Base-by-base conservation (phyloP, 1,140 invertebrate genomes). In the Cyclargus thomasi region DNA sequence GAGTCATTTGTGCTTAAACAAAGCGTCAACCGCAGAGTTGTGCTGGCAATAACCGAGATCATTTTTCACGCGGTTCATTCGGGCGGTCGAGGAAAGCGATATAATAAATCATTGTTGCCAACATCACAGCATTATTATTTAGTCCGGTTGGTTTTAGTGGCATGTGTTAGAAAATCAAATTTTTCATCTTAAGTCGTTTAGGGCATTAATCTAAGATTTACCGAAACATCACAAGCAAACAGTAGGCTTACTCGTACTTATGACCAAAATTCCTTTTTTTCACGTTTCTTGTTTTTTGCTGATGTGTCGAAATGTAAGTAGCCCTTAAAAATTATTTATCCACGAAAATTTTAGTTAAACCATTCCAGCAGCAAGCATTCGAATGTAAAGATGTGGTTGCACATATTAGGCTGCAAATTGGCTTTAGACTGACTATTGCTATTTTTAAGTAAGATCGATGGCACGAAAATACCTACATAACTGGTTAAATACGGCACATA, bases 41-140 rank as follows among this genome's bases (percentile, higher is more conserved):
- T 80, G 79, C 71, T 82, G 81, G 85, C 84, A 88, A 90, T 90
- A 90, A 87, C 84, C 77, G 77, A 75, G 83, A 88, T 87, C 85
- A 90, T 90, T 90, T 90, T 90, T 90, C 87, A 90, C 88, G 79
- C 79, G 84, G 85, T 85, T 88, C 83, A 88, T 90, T 88, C 85
- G 79, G 79, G 83, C 82, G 82, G 83, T 77, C 85, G 85, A 87
- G 84, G 79, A 88, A 83, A 87, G 85, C 87, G 81, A 86, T 86
- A 85, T 85, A 87, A 90, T 88, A 88, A 88, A 90, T 90, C 87
- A 88, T 88, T 79, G 84, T 88, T 88, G 82, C 84, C 85, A 85
- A 83, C 82, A 87, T 90, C 85, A 85, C 81, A 74, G 80, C 75
- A 81, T 85, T 87, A 87, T 88, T 88, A 89, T 88, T 90, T 86